A percentile compares a stretch with the other conserved stretches of the same genome.
These are phyloP conservation scores for Larimichthys crocea DNA, from an alignment of 2,113 vertebrate genomes.

Conservation along the genomic window DNA sequence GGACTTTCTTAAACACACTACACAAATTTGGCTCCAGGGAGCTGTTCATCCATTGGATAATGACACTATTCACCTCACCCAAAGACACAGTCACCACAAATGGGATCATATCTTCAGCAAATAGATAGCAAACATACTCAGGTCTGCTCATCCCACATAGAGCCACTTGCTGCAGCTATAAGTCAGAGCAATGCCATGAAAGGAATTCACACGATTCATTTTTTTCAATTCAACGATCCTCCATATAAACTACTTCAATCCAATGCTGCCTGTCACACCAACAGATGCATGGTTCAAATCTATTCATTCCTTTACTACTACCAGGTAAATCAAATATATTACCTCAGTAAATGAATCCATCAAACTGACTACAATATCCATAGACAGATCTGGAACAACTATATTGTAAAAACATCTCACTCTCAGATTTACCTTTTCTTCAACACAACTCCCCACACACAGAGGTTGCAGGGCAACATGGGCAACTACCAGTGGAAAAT, in stretches of 20 bases:
- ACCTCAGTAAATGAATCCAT: not conserved
- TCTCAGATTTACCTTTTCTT: not conserved
- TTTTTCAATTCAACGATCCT: no score
- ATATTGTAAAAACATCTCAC: not conserved
- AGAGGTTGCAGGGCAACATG: no score
- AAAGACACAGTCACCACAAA: no score
- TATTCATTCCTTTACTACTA: no score
- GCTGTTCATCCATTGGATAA: not conserved
- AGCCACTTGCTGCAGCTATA: not conserved
- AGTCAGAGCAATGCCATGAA: not conserved
- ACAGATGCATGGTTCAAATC: no score
- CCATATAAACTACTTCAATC: no score
- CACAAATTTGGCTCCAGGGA: not conserved
- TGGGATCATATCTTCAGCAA: not conserved
- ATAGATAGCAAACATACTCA: no score
- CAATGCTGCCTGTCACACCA: no score
- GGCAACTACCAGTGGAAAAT: no score
- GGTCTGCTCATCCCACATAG: no score
- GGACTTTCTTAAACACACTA: not conserved
- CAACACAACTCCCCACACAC: no score
- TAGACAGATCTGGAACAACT: not conserved
- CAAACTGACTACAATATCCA: not conserved
- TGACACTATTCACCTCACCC: not conserved
- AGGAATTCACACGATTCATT: not conserved
- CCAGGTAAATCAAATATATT: not conserved